Conservation (phyloP, 35 echinoderm and acorn worm species). For the Apostichopus californicus region DNA sequence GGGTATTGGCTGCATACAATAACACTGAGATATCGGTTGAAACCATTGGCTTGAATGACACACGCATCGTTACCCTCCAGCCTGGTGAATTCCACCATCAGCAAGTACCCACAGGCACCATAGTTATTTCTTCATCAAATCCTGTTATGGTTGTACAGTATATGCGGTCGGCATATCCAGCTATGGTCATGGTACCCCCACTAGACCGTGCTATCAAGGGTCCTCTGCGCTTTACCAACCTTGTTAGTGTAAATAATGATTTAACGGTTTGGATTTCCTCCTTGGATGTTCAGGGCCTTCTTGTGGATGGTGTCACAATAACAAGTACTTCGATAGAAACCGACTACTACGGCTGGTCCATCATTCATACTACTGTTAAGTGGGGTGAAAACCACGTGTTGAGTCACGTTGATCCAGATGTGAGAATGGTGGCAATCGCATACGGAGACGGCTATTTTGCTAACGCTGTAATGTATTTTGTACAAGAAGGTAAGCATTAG, state of each 20-base stretch:
- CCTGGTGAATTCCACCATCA: background rate
- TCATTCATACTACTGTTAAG: background rate
- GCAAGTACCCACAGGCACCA: too few species aligned
- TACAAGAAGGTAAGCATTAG: background rate
- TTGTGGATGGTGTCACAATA: background rate
- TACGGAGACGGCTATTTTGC: background rate
- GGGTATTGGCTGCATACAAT: background rate
- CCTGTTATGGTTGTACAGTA: slow-evolving; percentile 32
- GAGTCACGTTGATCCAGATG: background rate
- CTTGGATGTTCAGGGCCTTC: background rate
- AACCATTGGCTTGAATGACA: slow-evolving; percentile 12
- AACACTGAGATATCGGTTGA: background rate
- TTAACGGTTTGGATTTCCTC: slow-evolving; percentile 8
- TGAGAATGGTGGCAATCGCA: background rate
- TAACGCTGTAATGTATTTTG: slow-evolving; percentile 5
- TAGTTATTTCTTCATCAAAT: background rate
- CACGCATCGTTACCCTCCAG: background rate
- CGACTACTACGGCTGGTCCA: background rate
- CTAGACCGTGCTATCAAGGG: slow-evolving; percentile 1
- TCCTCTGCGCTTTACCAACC: background rate
- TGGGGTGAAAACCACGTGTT: background rate
- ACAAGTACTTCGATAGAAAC: background rate
- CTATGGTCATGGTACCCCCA: slow-evolving; percentile 11
- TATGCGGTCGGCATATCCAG: background rate
- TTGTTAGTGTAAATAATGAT: background rate